Percentiles rank a stretch among this genome's conserved stretches.
These are phyloP conservation scores for Junonia oenone DNA, from an alignment of 2,888 invertebrate genomes.

Conservation along the genomic window DNA sequence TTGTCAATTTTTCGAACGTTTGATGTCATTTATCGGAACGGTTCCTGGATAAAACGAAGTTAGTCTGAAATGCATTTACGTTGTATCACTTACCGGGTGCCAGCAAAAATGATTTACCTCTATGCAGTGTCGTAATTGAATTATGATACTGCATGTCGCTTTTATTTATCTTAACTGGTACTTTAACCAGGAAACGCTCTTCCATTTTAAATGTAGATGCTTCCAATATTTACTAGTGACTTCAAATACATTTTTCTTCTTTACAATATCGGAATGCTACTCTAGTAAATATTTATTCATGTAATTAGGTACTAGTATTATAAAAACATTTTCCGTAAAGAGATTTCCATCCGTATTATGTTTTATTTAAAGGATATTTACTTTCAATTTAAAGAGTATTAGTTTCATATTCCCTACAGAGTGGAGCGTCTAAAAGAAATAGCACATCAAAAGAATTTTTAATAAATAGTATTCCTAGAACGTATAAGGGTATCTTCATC, in stretches of 20 bases:
- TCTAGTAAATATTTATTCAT: too few relatives aligned
- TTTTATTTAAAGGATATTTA: neutral
- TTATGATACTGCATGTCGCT: slow-evolving; percentile 3
- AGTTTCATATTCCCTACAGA: slow-evolving; percentile 3
- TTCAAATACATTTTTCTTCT: neutral
- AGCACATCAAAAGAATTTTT: slow-evolving; percentile 19
- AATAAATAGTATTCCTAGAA: slow-evolving; percentile 21
- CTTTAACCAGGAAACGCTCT: neutral
- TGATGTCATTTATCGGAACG: slow-evolving; percentile 3
- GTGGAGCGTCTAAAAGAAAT: slow-evolving; percentile 3
- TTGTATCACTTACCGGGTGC: slow-evolving; percentile 18
- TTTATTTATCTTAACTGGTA: neutral
- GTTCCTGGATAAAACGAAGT: slow-evolving; percentile 11
- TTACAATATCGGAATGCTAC: too few relatives aligned
- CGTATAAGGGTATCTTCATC: slow-evolving; percentile 16
- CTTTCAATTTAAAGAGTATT: slow-evolving; percentile 5
- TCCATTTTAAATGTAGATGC: neutral
- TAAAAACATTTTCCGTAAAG: too few relatives aligned
- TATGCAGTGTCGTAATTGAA: slow-evolving; percentile 8
- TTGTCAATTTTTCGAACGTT: neutral
- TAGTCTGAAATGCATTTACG: slow-evolving; percentile 18
- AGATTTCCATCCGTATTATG: too few relatives aligned
- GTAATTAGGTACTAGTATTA: too few relatives aligned
- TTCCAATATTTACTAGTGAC: neutral
- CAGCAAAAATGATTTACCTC: slow-evolving; percentile 18